Evolutionary conservation across 2,797 vertebrate species (phyloP).

Genomic region (Pangasius macronema): DNA sequence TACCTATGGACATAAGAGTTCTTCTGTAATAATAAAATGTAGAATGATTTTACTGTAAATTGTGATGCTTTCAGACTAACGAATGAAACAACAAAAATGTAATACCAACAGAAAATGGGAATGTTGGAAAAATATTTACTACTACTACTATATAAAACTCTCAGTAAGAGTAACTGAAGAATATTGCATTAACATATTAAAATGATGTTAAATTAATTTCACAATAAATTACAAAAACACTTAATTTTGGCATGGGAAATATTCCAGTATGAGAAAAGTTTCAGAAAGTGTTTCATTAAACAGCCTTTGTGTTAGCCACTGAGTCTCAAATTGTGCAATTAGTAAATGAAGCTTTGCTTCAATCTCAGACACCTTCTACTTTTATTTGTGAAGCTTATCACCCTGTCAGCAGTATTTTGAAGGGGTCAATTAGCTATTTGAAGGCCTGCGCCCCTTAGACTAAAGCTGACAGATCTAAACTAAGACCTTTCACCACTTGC

Average conservation of each 20-base stretch:
- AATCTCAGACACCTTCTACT: conserved; percentile 14
- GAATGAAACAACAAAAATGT: not conserved
- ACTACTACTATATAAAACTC: not conserved
- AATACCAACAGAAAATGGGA: not conserved
- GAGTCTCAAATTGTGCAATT: not conserved
- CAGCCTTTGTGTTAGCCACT: not conserved
- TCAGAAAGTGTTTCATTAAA: not conserved
- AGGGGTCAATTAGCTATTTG: conserved; percentile 3
- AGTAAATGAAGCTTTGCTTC: conserved; percentile 9
- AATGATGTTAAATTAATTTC: not conserved
- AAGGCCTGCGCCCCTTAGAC: conserved; percentile 22
- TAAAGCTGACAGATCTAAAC: conserved; percentile 24
- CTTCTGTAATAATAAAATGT: not conserved
- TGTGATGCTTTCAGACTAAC: not conserved
- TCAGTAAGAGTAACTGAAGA: not conserved
- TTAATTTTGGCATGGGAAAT: not conserved
- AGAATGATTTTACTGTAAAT: not conserved
- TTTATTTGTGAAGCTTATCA: conserved; percentile 30
- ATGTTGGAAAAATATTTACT: not conserved
- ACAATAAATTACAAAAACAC: not conserved
- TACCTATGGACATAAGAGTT: not conserved
- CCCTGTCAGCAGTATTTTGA: conserved; percentile 20
- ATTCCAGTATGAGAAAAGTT: not conserved
- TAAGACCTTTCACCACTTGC: conserved; percentile 35
- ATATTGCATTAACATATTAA: not conserved